A percentile compares a stretch with the other conserved stretches of the same genome.
These are phyloP conservation scores for Itoplectis maculator DNA, from an alignment of 2,888 invertebrate species.

Conservation along the genomic window DNA sequence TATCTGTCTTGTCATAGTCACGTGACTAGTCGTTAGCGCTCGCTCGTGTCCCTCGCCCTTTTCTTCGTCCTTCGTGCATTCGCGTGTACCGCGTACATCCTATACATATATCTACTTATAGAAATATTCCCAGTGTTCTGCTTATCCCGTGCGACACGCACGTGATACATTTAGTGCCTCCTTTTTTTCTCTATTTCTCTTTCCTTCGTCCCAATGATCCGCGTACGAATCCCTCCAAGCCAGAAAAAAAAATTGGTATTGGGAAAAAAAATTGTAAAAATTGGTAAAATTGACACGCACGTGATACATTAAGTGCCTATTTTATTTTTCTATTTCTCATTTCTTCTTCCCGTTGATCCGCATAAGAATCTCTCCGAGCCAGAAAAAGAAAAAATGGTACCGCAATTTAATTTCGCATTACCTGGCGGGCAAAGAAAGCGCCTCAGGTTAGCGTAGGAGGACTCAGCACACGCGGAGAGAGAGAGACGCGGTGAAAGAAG, in stretches of 20 bases:
- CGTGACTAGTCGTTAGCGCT: slow-evolving; percentile 77
- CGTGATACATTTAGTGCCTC: too few relatives aligned
- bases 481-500: slow-evolving; percentile 56
- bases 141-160: slow-evolving; percentile 44
- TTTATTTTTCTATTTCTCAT: too few relatives aligned
- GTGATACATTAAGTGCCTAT: too few relatives aligned
- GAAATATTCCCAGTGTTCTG: background rate
- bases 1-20: slow-evolving; percentile 73
- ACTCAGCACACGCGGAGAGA: background rate
- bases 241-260: slow-evolving; percentile 24
- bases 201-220: background rate
- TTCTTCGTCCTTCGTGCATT: slow-evolving; percentile 60
- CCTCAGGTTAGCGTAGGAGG: too few relatives aligned
- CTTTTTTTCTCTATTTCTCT: background rate
- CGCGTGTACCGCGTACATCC: slow-evolving; percentile 45
- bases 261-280: too few relatives aligned
- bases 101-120: too few relatives aligned
- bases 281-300: too few relatives aligned
- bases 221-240: background rate
- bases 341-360: too few relatives aligned
- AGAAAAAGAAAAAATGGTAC: slow-evolving; percentile 26
- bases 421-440: slow-evolving; percentile 41
- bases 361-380: background rate
- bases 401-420: slow-evolving; percentile 54
- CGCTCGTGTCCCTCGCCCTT: slow-evolving; percentile 56